Evolutionary conservation across 1,140 invertebrate species (phyloP), one percentile per base, ranked within the genome.

Genomic region (Nephila pilipes): DNA sequence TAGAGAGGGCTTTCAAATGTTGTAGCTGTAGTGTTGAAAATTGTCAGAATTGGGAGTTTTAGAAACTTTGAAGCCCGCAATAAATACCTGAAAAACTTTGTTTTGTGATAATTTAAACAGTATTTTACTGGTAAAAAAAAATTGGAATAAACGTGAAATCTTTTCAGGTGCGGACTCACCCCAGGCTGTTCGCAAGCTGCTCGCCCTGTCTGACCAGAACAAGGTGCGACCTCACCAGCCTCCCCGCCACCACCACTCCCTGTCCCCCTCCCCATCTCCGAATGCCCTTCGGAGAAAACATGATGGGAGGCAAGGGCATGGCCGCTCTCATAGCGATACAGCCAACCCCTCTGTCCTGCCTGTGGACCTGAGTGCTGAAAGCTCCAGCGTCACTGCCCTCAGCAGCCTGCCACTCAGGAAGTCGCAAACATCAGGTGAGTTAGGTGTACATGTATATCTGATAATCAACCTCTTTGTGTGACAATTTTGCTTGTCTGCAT

Each of bases 381-480:
- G 98, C 95, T 99, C 98, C 95, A 99, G 98, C 95, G 98, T 99
- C 85, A 98, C 98, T 54, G 98, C 98, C 94, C 96, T 99, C 94
- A 98, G 98, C 94, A 98, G 98, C 96, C 96, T 98, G 95, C 98
- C 98, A 79, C 95, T 98, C 94, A 96, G 98, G 94, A 99, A 99
- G 96, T 98, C 98, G 60, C 95, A 97, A 94, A 97, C 97, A 87
- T 97, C 97, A 95, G 97, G 97, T 98, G 95, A 95, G 46, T 83
- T 57, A 14, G 54, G 5, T n/a, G 5, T 2, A n/a, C 25, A 12
- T 32, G n/a, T 1, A 57, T 55, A 36, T 75, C 22, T 60, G 20
- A 36, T 63, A 5, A 38, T 36, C 91, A 5, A 54, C 54, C 22
- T 69, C 38, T 36, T 54, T 1, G 58, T n/a, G n/a, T n/a, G n/a